Conservation (phyloP, 2,888 invertebrate genomes). For the Drosophila nr. medialis region DNA sequence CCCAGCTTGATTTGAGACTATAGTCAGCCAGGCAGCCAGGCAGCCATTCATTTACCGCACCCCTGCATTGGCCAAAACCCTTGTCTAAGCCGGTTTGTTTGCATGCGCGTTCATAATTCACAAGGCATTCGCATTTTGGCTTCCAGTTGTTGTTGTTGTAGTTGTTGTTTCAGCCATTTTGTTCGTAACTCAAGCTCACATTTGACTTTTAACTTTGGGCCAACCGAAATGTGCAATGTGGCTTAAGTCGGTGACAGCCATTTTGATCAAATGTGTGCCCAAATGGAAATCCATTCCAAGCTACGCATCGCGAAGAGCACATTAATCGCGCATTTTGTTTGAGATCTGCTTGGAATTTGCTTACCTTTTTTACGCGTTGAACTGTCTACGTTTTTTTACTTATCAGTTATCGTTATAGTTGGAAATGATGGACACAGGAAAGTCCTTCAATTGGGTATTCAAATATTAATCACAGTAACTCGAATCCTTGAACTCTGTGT, state of each 20-base stretch:
- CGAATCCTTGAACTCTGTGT: fast-evolving
- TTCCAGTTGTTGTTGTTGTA: slow-evolving; percentile 17
- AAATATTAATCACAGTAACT: too few relatives aligned
- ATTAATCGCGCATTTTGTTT: background rate
- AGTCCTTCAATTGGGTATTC: background rate
- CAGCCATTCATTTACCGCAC: slow-evolving; percentile 4
- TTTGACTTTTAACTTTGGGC: slow-evolving; percentile 80
- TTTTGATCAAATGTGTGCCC: slow-evolving; percentile 61
- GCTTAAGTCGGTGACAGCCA: slow-evolving; percentile 61
- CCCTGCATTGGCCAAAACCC: slow-evolving; percentile 31
- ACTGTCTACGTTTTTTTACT: background rate
- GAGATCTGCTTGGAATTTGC: slow-evolving; percentile 1
- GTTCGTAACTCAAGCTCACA: slow-evolving; percentile 74
- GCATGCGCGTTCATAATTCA: slow-evolving; percentile 76
- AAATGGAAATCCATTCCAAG: slow-evolving; percentile 43
- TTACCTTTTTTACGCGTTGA: too few relatives aligned
- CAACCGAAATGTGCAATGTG: slow-evolving; percentile 68
- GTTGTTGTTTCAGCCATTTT: slow-evolving; percentile 35
- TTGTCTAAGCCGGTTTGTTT: slow-evolving; percentile 70
- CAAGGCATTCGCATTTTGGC: slow-evolving; percentile 73
- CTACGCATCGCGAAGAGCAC: slow-evolving; percentile 23
- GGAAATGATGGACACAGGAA: background rate
- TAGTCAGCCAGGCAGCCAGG: background rate
- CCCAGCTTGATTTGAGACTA: slow-evolving; percentile 38
- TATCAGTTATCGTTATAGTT: background rate